A percentile compares a stretch with the other conserved stretches of the same genome.
Conservation (phyloP, 2,888 invertebrate species). For the Acleris emargana region DNA sequence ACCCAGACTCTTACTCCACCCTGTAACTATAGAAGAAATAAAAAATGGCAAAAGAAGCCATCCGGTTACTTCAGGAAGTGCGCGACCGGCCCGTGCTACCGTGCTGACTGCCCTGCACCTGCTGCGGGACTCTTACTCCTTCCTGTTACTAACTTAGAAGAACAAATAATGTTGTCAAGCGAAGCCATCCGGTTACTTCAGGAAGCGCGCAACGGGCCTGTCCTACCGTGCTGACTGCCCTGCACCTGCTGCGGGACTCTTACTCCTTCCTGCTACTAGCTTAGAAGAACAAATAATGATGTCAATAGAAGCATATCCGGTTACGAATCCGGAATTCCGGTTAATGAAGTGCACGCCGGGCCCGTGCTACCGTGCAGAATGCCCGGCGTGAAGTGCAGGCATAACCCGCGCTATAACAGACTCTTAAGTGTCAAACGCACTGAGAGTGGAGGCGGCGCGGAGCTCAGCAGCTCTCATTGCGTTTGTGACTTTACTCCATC, state of each 20-base stretch:
- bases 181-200: too few relatives aligned
- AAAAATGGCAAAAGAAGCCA: conserved; percentile 68
- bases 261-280: conserved; percentile 63
- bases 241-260: conserved; percentile 77
- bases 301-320: too few relatives aligned
- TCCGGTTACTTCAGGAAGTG: conserved; percentile 80
- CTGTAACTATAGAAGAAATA: conserved; percentile 48
- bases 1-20: conserved; percentile 62
- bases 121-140: conserved; percentile 59
- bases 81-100: too few relatives aligned
- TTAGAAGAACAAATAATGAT: background rate
- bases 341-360: too few relatives aligned
- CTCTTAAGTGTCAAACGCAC: conserved; percentile 42
- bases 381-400: conserved; percentile 77
- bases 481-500: conserved; percentile 48
- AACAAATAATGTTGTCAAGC: background rate
- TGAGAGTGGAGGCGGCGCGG: too few relatives aligned
- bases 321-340: too few relatives aligned
- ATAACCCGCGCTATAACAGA: conserved; percentile 42
- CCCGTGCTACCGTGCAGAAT: conserved; percentile 64
- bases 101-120: too few relatives aligned
- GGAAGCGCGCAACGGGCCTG: too few relatives aligned
- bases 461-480: too few relatives aligned
- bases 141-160: conserved; percentile 50
- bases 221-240: conserved; percentile 70